Evolutionary conservation across 2,888 invertebrate species (phyloP), one percentile per base, ranked within the genome.

Genomic region (Ischnura elegans): DNA sequence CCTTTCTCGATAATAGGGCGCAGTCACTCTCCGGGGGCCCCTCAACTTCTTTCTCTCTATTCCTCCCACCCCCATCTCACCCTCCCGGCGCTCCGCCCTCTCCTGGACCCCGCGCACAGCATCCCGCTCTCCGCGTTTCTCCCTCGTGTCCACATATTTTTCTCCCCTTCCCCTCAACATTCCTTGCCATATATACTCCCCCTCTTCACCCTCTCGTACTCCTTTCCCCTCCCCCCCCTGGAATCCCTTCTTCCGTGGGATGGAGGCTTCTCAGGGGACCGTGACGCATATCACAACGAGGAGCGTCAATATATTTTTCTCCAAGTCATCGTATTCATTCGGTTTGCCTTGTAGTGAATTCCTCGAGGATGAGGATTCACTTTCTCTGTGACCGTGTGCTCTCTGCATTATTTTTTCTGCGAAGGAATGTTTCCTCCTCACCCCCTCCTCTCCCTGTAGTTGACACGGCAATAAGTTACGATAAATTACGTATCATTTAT

Each of bases 1-100:
- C 86, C 46, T 86, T 86, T 46, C 46, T 86, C 86, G 86, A 86
- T 86, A 86, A 86, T 86, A 86, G 86, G 86, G n/a, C 86, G 86
- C 46, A 86, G 86, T 86, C 86, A 86, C 46, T 86, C 86, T 86
- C 86, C 43, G 2, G 86, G 46, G 86, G 86, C 46, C 86, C 25
- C 46, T 86, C 86, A 86, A 86, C 45, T 86, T n/a, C 86, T 46
- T 10, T 51, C 16, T 19, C 51, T 51, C 43, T 5, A 10, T 46
- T 6, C 86, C 45, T 19, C n/a, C 45, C 5, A 25, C 86, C 21
- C 46, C 46, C 45, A 21, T 46, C n/a, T 25, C 86, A 1, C 25
- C 25, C n/a, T n/a, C n/a, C 45, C 86, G 5, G n/a, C 43, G 21
- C 36, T 21, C 19, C 45, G 29, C 13, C 13, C 42, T 21, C 85